Evolutionary conservation across 2,113 vertebrate genomes (phyloP), one percentile per base, ranked within the genome.

Genomic region (Cyprinus carpio): DNA sequence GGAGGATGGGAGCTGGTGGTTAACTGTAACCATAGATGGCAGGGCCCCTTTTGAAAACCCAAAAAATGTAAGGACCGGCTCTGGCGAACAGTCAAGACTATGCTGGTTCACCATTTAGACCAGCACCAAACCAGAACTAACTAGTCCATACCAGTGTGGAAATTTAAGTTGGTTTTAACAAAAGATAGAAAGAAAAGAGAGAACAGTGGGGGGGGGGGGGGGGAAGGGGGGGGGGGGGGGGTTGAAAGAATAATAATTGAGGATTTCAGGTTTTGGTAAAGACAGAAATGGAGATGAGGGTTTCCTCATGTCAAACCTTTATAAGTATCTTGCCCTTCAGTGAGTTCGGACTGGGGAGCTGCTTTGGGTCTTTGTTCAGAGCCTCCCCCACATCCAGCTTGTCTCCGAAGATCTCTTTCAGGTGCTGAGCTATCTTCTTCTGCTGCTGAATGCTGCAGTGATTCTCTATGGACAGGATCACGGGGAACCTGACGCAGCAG

Each of bases 361-460:
- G 96, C 34, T 92, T 96, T 92, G 91, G 91, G 31, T 98, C 97
- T 90, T 94, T 94, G 11, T 87, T 90, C 89, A 94, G 90, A 9
- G 94, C 77, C 10, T 95, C 91, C 9, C 94, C 95, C 88, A 99
- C 92, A 51, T 99, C 96, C 88, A 99, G 94, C 91, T 97, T 98
- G 89, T 98, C 96, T 76, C 89, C 93, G 81, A 99, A 94, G 92
- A 98, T 96, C 86, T 97, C 97, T 91, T 96, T 95, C 87, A 99
- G 92, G 91, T 98, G 96, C 88, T 96, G 96, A 76, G 97, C 97
- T 0, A 99, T 99, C 94, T 99, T 99, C 92, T 97, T 96, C 77
- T 99, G 98, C 92, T 99, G 98, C 78, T 96, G 97, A 89, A 99
- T 94, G 69, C 93, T 99, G 90, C 98, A 99, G 90, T 99, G 98